A percentile compares a stretch with the other conserved stretches of the same genome.
Evolutionary conservation across 1,140 invertebrate species (phyloP).

Genomic region (Anastatus disparis): DNA sequence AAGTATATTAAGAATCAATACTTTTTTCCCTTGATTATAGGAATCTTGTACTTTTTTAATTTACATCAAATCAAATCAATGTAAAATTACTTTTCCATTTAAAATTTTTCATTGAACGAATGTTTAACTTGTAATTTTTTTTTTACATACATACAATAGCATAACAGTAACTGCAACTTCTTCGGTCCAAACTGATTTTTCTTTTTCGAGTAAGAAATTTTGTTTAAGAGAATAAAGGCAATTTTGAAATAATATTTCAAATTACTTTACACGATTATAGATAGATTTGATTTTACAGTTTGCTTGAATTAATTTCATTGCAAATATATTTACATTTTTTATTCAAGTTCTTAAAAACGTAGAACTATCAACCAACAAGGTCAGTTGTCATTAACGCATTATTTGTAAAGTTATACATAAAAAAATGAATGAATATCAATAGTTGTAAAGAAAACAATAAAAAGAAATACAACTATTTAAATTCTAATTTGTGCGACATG

Average conservation of each 20-base stretch:
- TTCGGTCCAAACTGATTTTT: not conserved
- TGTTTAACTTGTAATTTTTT: constrained; percentile 20
- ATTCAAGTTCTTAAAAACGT: constrained; percentile 12
- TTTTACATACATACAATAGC: constrained; percentile 23
- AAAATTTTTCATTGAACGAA: constrained; percentile 13
- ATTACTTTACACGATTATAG: constrained; percentile 18
- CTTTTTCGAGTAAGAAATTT: not conserved
- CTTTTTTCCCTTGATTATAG: constrained; percentile 4
- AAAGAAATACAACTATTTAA: constrained; percentile 24
- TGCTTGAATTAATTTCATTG: constrained; percentile 12
- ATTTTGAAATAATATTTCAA: constrained; percentile 26
- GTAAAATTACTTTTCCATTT: constrained; percentile 9
- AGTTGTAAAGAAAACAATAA: constrained; percentile 18
- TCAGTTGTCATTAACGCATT: constrained; percentile 1
- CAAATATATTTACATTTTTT: constrained; percentile 34
- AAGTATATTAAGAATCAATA: constrained; percentile 25
- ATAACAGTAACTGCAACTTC: constrained; percentile 24
- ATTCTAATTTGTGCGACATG: not conserved
- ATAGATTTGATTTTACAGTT: constrained; percentile 18
- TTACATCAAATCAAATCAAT: constrained; percentile 11
- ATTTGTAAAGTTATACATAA: not conserved
- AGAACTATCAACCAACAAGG: constrained; percentile 16
- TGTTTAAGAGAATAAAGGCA: not conserved
- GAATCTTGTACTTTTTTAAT: not conserved
- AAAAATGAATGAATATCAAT: constrained; percentile 17